Percentiles rank a stretch among this genome's conserved stretches.
Evolutionary conservation across 1,140 invertebrate species (phyloP).

Genomic region (Trypoxylus dichotomus): DNA sequence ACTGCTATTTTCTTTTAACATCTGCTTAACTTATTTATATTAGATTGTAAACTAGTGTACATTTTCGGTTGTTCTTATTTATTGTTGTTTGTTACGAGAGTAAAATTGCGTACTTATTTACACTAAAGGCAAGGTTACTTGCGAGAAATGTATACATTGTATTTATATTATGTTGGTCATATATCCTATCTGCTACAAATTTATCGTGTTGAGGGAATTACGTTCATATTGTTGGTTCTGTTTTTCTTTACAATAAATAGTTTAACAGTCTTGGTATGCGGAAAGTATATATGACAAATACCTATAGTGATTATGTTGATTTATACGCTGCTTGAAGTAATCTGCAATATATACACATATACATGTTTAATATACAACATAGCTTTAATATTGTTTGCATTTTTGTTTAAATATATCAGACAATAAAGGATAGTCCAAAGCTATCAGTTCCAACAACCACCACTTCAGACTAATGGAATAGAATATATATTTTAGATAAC

Average conservation of each 20-base stretch:
- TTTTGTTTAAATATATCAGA: not conserved
- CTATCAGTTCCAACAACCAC: not conserved
- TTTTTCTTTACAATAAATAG: not conserved
- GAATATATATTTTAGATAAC: constrained; percentile 2
- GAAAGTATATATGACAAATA: too few species aligned
- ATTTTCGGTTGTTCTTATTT: not conserved
- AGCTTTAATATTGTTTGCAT: constrained; percentile 6
- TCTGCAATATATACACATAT: too few species aligned
- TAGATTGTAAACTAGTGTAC: not conserved
- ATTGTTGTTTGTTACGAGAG: not conserved
- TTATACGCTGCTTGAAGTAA: too few species aligned
- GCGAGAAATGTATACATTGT: not conserved
- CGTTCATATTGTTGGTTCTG: not conserved
- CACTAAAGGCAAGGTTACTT: not conserved
- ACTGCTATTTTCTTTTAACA: not conserved
- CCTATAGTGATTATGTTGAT: too few species aligned
- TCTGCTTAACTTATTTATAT: not conserved
- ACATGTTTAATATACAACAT: not conserved
- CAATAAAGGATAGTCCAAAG: not conserved
- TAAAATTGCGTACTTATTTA: constrained; percentile 4
- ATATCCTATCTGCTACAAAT: not conserved
- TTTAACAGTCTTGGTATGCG: too few species aligned
- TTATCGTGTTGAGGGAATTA: not conserved
- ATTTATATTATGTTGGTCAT: not conserved
- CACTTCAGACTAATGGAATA: not conserved